Conservation (phyloP, 2,113 vertebrate species). For the Aix galericulata region DNA sequence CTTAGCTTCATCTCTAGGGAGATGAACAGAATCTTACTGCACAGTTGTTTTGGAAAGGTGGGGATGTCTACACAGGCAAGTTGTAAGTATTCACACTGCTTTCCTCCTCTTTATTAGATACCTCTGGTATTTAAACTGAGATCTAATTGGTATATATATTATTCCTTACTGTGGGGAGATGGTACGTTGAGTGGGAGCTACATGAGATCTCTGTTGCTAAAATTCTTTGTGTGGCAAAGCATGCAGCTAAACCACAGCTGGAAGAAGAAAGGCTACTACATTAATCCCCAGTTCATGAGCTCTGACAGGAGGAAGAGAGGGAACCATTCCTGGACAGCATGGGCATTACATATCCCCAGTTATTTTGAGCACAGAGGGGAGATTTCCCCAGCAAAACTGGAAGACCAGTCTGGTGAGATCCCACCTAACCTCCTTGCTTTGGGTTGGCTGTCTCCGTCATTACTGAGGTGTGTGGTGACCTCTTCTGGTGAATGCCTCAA, state of each 20-base stretch:
- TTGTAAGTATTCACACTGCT: neutral
- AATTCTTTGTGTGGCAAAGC: neutral
- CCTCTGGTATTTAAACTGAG: neutral
- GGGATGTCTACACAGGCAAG: neutral
- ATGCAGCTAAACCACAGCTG: neutral
- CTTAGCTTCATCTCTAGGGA: neutral
- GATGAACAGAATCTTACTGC: neutral
- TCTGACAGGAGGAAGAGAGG: neutral
- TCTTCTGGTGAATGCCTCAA: neutral
- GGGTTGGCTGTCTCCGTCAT: neutral
- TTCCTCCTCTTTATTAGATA: neutral
- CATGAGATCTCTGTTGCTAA: neutral
- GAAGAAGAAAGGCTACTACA: neutral
- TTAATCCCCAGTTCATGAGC: neutral
- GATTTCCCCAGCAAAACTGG: neutral
- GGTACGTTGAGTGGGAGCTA: neutral
- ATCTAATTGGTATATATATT: rapidly evolving
- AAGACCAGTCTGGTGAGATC: neutral
- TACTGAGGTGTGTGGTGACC: constrained; percentile 31
- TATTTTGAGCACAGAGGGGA: neutral
- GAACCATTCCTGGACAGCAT: neutral
- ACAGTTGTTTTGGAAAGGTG: neutral
- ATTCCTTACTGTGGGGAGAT: neutral
- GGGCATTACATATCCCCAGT: rapidly evolving
- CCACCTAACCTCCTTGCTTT: neutral